A percentile compares a stretch with the other conserved stretches of the same genome.
These are phyloP conservation scores for Temnothorax curvispinosus DNA, from an alignment of 1,140 invertebrate species.

Conservation along the genomic window DNA sequence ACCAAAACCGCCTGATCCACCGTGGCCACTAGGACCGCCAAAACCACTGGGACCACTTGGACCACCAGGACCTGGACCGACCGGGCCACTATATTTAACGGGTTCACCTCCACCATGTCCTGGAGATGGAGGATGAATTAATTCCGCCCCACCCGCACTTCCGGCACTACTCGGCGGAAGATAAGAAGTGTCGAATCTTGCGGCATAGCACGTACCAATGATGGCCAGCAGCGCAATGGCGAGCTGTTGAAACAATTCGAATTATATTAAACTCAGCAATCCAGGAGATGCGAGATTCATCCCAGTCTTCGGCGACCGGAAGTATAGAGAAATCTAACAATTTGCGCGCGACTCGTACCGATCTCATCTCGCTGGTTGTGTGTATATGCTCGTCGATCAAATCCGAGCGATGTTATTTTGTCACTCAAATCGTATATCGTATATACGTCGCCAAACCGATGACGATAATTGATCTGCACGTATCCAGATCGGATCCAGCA, in stretches of 20 bases:
- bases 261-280: slow-evolving; percentile 1
- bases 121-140: slow-evolving; percentile 82
- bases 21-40: slow-evolving; percentile 26
- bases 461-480: slow-evolving; percentile 73
- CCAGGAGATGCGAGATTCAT: not conserved
- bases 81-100: slow-evolving; percentile 60
- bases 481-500: slow-evolving; percentile 67
- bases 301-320: not conserved
- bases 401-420: slow-evolving; percentile 36
- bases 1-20: slow-evolving; percentile 62
- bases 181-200: slow-evolving; percentile 88
- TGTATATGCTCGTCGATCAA: slow-evolving; percentile 9
- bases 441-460: slow-evolving; percentile 56
- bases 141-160: slow-evolving; percentile 85
- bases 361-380: slow-evolving; percentile 69
- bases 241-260: slow-evolving; percentile 68
- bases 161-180: slow-evolving; percentile 87
- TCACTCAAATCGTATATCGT: slow-evolving; percentile 50
- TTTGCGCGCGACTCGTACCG: slow-evolving; percentile 62
- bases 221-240: slow-evolving; percentile 70
- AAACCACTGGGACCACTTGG: slow-evolving; percentile 9
- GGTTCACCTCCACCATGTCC: slow-evolving; percentile 66
- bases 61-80: slow-evolving; percentile 68
- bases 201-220: slow-evolving; percentile 78
- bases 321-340: not conserved